These are phyloP conservation scores for Thamnophis sirtalis DNA, from an alignment of 2,113 vertebrate genomes.

Conservation along the genomic window DNA sequence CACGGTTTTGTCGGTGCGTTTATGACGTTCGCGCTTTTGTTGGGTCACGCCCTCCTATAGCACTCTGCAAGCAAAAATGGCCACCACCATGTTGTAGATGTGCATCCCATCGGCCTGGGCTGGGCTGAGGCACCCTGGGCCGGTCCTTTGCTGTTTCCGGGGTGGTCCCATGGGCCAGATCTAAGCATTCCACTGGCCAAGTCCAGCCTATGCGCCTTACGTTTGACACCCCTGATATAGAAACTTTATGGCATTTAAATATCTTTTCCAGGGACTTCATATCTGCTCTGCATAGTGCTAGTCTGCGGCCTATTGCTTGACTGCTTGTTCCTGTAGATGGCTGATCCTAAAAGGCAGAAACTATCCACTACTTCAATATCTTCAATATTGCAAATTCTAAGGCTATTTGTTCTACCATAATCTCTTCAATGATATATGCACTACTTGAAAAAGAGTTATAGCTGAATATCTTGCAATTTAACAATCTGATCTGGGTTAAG, in stretches of 20 bases:
- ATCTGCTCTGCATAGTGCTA: neutral
- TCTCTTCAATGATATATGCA: neutral
- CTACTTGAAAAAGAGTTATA: neutral
- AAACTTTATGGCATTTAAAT: neutral
- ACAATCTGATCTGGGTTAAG: neutral
- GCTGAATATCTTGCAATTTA: neutral
- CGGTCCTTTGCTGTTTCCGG: too few relatives aligned
- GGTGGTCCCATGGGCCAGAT: too few relatives aligned
- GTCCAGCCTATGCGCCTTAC: too few relatives aligned
- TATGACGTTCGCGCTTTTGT: too few relatives aligned
- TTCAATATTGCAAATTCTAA: neutral
- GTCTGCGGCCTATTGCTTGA: neutral
- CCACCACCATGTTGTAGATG: too few relatives aligned
- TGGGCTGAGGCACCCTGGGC: too few relatives aligned
- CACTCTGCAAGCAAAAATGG: too few relatives aligned
- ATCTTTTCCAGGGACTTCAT: neutral
- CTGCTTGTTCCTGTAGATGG: neutral
- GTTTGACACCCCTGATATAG: too few relatives aligned
- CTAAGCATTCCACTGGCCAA: too few relatives aligned
- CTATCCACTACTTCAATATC: neutral
- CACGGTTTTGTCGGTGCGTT: too few relatives aligned
- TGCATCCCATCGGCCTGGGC: accelerated
- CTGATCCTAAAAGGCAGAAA: neutral
- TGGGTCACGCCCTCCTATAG: too few relatives aligned
- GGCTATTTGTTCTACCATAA: neutral